Base-by-base conservation (phyloP, 2,888 invertebrate genomes). In the Limnephilus marmoratus region DNA sequence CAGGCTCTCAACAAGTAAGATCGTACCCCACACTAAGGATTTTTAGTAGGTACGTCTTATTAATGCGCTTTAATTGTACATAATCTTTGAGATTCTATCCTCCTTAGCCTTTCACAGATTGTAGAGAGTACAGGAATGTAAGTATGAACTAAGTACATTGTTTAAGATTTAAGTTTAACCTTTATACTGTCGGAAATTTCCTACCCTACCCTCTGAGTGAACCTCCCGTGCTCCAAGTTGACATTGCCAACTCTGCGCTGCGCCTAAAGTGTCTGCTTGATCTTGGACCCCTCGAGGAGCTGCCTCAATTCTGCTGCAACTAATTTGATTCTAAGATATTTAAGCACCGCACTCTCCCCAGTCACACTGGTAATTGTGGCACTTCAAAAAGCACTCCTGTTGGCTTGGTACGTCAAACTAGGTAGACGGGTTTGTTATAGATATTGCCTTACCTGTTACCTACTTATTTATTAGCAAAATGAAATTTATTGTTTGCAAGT, bases 321-420 rank as follows among this genome's bases (percentile, higher is more conserved):
- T 92, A 92, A 93, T 93, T 93, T 81, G 91, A 93, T 92, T 92
- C 90, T 49, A 92, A 93, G 92, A 90, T 90, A 92, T 91, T 90
- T 90, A 83, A 85, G 81, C 91, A 85, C 92, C 83, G 68, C 80
- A n/a, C 85, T 85, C 90, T 34, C 85, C 29, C 90, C 80, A 31
- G 29, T 68, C n/a, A 34, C 24, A 31, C 29, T 29, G 37, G 13
- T 88, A 88, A 68, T 68, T 53, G 34, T 88, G 37, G 68, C 68
- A 81, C 90, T 90, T 45, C 90, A 49, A 87, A 53, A 45, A n/a
- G 68, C 34, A 18, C n/a, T n/a, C 68, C 4, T 18, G 18, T 29
- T 24, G 68, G 68, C 68, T 68, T 24, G n/a, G 2, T 68, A 68
- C 7, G 7, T 68, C 68, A 24, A 68, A 68, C 68, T 68, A 24